Percentiles rank a stretch among this genome's conserved stretches.
phyloP scores from a whole-genome alignment of 2,797 vertebrate genomes.

The Avahi laniger region DNA sequence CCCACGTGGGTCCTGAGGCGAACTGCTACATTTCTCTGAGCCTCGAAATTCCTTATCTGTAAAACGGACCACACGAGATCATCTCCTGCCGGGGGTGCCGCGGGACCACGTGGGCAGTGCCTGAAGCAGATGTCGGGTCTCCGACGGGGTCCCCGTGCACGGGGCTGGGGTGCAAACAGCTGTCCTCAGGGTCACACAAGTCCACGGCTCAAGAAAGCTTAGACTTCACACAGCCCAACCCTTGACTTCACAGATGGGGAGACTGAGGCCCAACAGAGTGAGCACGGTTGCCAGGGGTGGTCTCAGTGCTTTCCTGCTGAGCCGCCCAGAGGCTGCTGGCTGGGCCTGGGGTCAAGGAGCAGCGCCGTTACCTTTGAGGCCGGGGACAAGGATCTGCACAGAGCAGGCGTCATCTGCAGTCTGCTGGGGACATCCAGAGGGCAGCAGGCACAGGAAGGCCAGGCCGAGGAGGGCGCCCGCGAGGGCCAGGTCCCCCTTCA shows the following conservation, averaged over 20 bases:
- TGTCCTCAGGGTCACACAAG: background rate
- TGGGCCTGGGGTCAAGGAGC: too few species aligned
- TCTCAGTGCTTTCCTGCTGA: background rate
- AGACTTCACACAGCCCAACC: accelerated
- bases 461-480: conserved; percentile 85
- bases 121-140: accelerated
- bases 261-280: accelerated
- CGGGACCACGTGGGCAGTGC: accelerated
- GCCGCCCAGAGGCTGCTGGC: background rate
- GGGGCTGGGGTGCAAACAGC: accelerated
- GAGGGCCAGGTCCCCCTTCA: conserved; percentile 88
- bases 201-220: background rate
- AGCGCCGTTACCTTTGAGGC: conserved; percentile 93
- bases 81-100: accelerated
- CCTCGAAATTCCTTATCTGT: too few species aligned
- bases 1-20: accelerated
- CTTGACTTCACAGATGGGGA: background rate
- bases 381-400: conserved; percentile 97
- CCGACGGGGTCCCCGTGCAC: accelerated
- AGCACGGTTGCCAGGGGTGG: too few species aligned
- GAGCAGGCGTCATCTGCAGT: conserved; percentile 94
- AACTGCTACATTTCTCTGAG: background rate
- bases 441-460: conserved; percentile 87
- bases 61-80: too few species aligned
- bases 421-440: conserved; percentile 88